Base-by-base conservation (phyloP, 2,113 vertebrate species). In the Callaeas wilsoni region DNA sequence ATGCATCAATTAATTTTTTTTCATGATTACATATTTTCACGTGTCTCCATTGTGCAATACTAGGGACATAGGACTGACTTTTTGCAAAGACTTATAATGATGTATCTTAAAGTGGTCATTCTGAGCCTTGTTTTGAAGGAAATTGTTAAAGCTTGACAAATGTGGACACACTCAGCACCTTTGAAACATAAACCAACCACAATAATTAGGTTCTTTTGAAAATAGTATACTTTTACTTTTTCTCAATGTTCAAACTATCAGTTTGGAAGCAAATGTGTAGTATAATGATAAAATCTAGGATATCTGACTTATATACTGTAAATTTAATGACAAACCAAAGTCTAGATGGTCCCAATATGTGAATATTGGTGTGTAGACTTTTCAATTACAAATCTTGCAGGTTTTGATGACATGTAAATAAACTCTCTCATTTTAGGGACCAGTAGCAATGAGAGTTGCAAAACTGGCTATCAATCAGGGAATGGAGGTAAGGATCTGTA, bases 381-480 rank as follows among this genome's bases (percentile, higher is more conserved):
- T 63, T 89, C 52, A 76, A 2, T 39, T 74, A 32, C 13, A 55
- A 71, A 60, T 63, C 18, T 76, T 77, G 10, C 13, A 33, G 17
- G 23, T 74, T 80, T 56, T 82, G 13, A 22, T 64, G 16, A 41
- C 39, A 26, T 8, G 5, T 82, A 52, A 84, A 73, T 70, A 53
- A 79, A 29, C 6, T 82, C 64, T 96, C 84, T 88, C 41, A 80
- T 97, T 95, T 84, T 97, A 99, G 99, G 99, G 99, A 96, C 99
- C 99, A 37, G 98, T 99, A 95, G 99, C 99, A 92, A 97, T 99
- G 96, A 98, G 99, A 98, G 99, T 99, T 98, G 99, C 99, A 68
- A 99, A 99, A 96, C 96, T 99, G 96, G 99, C 99, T 2, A 99
- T 99, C 94, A 99, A 99, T 97, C 99, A 99, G 97, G 99, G 99